Percentiles rank a stretch among this genome's conserved stretches.
Conservation (phyloP, 2,888 invertebrate genomes). For the Nemoura dubitans region DNA sequence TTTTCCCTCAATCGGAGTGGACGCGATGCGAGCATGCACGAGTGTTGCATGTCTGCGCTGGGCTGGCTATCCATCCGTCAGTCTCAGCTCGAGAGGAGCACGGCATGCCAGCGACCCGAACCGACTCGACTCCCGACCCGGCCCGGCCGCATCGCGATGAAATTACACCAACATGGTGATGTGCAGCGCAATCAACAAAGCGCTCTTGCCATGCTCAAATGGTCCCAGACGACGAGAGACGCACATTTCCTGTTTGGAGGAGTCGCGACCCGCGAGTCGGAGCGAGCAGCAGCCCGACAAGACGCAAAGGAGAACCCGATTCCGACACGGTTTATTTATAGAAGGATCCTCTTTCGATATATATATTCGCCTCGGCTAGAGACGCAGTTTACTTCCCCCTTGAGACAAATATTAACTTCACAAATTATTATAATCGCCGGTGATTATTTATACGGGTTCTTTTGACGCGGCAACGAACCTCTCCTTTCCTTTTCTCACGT, state of each 20-base stretch:
- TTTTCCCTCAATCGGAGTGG: not conserved
- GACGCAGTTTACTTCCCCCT: not conserved
- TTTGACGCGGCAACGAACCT: not conserved
- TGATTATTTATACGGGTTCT: not conserved
- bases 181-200: no score
- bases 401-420: not conserved
- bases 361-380: not conserved
- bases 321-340: not conserved
- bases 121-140: no score
- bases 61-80: no score
- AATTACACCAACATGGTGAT: no score
- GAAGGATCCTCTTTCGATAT: not conserved
- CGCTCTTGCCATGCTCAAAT: not conserved
- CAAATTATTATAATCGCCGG: not conserved
- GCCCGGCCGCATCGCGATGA: no score
- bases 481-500: not conserved
- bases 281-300: not conserved
- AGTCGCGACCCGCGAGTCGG: no score
- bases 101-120: no score
- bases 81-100: no score
- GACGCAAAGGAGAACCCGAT: not conserved
- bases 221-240: not conserved
- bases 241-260: not conserved
- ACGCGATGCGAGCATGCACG: no score
- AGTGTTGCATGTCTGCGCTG: no score